phyloP scores from a whole-genome alignment of 2,888 invertebrate genomes.

The Pecten maximus region DNA sequence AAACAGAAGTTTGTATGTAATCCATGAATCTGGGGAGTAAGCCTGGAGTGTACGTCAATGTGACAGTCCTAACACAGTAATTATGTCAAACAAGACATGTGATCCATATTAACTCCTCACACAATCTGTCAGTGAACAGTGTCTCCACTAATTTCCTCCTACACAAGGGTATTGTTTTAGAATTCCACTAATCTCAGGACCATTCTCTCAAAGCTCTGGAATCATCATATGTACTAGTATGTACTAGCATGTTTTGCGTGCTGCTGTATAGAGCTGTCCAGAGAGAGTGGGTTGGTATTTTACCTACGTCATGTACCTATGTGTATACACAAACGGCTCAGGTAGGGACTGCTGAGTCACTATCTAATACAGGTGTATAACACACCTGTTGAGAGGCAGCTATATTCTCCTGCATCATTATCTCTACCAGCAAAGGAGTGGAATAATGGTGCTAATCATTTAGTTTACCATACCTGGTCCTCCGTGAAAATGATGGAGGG shows the following conservation, averaged over 20 bases:
- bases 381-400: not conserved
- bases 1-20: not conserved
- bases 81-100: not conserved
- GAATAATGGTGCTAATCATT: not conserved
- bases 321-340: constrained; percentile 27
- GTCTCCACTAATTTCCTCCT: not conserved
- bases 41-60: not conserved
- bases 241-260: not conserved
- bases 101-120: not conserved
- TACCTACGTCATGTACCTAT: constrained; percentile 35
- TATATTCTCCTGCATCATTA: not conserved
- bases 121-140: not conserved
- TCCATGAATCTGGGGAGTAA: not conserved
- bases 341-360: constrained; percentile 27
- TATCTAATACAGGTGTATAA: not conserved
- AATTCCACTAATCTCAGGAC: not conserved
- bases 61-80: not conserved
- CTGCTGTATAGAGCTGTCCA: not conserved
- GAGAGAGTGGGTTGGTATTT: constrained; percentile 14
- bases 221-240: too few relatives aligned
- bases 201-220: not conserved
- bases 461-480: too few relatives aligned
- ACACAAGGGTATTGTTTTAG: not conserved
- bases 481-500: too few relatives aligned
- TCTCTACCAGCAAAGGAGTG: not conserved